Base-by-base conservation (phyloP, 2,888 invertebrate species). In the Petrophora chlorosata region DNA sequence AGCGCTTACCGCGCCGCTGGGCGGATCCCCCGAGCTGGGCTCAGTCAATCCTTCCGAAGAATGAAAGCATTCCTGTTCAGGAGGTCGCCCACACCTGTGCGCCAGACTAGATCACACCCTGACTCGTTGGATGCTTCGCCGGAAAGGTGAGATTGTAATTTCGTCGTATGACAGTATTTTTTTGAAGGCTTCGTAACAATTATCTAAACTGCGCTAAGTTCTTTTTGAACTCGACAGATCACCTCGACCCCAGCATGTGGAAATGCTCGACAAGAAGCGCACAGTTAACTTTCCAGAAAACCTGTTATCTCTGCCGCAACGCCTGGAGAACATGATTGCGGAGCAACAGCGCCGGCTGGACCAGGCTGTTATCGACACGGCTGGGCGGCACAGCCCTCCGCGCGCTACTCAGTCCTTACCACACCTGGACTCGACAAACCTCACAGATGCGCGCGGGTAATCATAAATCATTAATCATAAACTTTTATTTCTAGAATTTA, bases 221-320 rank as follows among this genome's bases (percentile, higher is more conserved):
- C 2, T 30, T 2, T 35, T 43, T 29, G n/a, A 5, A 8, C 10
- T 19, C 5, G 23, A 41, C 45, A 83, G 82, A 50, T 75, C 81
- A 2, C 76, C 76, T 0, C 69, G 56, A 5, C 46, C 53, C 5
- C 70, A 66, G 7, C 71, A 68, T 19, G 40, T 59, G 2, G 71
- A 73, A 2, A 48, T 64, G 8, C 76, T 77, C 38, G 78, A 73
- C 42, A 81, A 79, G 52, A 83, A 85, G 50, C 70, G 80, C 2
- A 75, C 77, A 1, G 84, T 86, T 29, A 84, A 83, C 63, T 86
- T 86, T 50, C 83, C 84, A 0, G 72, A 76, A 42, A 80, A 74
- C 13, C 56, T 82, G 28, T 61, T 80, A n/a, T 82, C 85, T 0
- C 61, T 85, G 5, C 80, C 81, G 2, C 86, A 86, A 46, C 67